Evolutionary conservation across 2,797 vertebrate genomes (phyloP), one percentile per base, ranked within the genome.

Genomic region (Esox masquinongy): DNA sequence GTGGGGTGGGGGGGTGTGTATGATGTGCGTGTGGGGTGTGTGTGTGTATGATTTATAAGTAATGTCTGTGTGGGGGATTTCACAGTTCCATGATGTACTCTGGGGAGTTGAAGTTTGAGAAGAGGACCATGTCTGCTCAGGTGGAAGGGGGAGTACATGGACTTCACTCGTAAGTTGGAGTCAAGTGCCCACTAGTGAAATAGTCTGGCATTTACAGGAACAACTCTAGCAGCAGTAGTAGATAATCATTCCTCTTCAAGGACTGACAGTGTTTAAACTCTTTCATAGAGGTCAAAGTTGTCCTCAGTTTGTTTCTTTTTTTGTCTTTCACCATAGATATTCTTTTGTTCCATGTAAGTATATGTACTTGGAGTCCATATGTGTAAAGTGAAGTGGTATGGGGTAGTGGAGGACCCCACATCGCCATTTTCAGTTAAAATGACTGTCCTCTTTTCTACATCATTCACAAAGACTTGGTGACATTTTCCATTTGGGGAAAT

Each of bases 51-150:
- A 31, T 39, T 39, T 39, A 39, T 3, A 3, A 22, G 16, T 47
- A 34, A 56, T 31, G 24, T 56, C 34, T 56, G 16, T 63, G 26
- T 24, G 14, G 15, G 53, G 36, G 63, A 24, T 72, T 17, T 8
- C 4, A 72, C 79, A 97, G 97, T 29, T 96, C 96, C 77, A 97
- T 97, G 96, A 98, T 97, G 96, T 97, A 97, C 87, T 97, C 96
- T 1, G 97, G 97, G 68, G 96, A 98, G 89, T 92, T 98, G 67
- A 97, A 97, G 90, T 97, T 98, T 77, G 96, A 97, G 92, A 97
- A 97, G 91, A 90, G 96, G 79, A 98, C 97, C 66, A 96, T 95
- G 94, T 97, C 97, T 0, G 96, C 96, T 43, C 97, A 98, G 90
- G 94, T 98, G 5, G 97, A 98, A 87, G 97, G 97, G 56, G 96